Base-by-base conservation (phyloP, 1,140 invertebrate species). In the Asobara japonica region DNA sequence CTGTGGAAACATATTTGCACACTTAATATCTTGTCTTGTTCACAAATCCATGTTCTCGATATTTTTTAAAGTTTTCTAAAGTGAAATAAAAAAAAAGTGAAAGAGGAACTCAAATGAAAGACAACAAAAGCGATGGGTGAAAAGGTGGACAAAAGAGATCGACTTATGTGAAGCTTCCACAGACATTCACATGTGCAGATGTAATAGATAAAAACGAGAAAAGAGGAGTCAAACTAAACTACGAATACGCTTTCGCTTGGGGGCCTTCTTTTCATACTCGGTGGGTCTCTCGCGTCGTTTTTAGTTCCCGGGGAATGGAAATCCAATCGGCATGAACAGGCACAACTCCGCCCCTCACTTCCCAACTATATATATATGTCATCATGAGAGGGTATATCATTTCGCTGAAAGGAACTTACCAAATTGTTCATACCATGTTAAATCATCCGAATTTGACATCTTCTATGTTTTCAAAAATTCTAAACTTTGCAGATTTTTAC, bases 241-340 rank as follows among this genome's bases (percentile, higher is more conserved):
- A 56, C 51, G 51, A 56, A 56, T 56, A 27, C 51, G 51, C 20
- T 56, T 56, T 56, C 18, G 20, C 51, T 56, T 56, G 8, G 20
- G 51, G 51, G 51, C 51, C 51, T 25, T 27, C 51, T 56, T 56
- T 56, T 56, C 51, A 56, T 56, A n/a, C n/a, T 56, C 51, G 51
- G 41, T 7, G 20, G 22, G 51, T n/a, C 22, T 56, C 25, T 22
- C 22, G 51, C 51, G 25, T 56, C 51, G 51, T 56, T 56, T 27
- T 27, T 56, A 56, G 51, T 56, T 56, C 22, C 51, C 25, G 22
- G 51, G 6, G 13, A 56, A 56, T 56, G 51, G 51, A 56, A 56
- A 56, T 56, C 51, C 51, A 56, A 56, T 56, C 51, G 51, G 51
- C 25, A 27, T 56, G 51, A 56, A 56, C 51, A 22, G 51, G 18